Evolutionary conservation across 2,888 invertebrate genomes (phyloP), one percentile per base, ranked within the genome.

Genomic region (Scaptomyza cyrtandrae): DNA sequence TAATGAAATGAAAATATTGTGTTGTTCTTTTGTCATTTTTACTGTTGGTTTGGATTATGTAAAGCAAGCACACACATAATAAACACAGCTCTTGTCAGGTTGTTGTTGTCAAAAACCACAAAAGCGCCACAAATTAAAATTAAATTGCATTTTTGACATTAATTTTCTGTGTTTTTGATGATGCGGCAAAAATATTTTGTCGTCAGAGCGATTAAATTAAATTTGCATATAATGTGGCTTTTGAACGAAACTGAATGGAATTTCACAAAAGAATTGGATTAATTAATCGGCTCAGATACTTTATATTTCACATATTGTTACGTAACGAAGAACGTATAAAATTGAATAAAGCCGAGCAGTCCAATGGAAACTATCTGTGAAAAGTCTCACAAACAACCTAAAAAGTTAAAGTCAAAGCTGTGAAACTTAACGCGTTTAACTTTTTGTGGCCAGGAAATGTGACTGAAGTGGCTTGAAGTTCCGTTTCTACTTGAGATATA

Each of bases 91-190:
- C 53, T 14, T 13, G 16, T 27, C 46, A 57, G 41, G 16, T 55
- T 52, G 50, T 39, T 10, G 45, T 19, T 48, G 52, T 43, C 44
- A 41, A 55, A 16, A 27, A 55, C 60, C 74, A 69, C 81, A 77
- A 71, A 73, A 67, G 64, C 41, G 35, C 55, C 54, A 41, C 48
- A 73, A 73, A 77, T 74, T 79, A 60, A 66, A 63, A 75, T 71
- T 71, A 67, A 62, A 75, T 67, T 69, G 75, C 64, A 66, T 71
- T 78, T 72, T 19, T 19, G 2, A 13, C 19, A 65, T 75, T 82
- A 65, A 71, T 71, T 64, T 75, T 44, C 27, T 55, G 61, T 46
- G 79, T 72, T 75, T 75, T 69, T 79, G 82, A 78, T 70, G 67
- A 81, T 85, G 75, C 53, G 50, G 72, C 52, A 45, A 49, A 79